Conservation (phyloP, 2,888 invertebrate species). For the Erebia palarica region DNA sequence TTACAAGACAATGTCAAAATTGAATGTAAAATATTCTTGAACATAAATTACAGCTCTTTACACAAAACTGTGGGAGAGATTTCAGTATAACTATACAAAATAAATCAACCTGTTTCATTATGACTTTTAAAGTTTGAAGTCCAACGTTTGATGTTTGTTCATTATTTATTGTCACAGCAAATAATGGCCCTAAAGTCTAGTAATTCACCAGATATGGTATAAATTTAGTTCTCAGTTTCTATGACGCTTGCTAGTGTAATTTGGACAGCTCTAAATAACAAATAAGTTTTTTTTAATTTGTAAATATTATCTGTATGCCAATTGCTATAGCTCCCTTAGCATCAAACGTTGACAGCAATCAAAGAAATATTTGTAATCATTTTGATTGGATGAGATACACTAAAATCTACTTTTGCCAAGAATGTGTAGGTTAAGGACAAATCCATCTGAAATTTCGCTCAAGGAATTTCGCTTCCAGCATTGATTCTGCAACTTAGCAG, state of each 20-base stretch:
- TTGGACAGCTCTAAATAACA: conserved; percentile 45
- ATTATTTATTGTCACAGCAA: background rate
- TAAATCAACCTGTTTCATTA: background rate
- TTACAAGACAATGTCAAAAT: too few relatives aligned
- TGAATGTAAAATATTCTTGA: too few relatives aligned
- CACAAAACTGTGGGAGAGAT: too few relatives aligned
- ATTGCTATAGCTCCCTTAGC: conserved; percentile 6
- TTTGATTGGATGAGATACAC: background rate
- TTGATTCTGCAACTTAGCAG: too few relatives aligned
- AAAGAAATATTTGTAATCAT: background rate
- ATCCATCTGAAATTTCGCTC: background rate
- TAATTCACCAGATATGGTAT: conserved; percentile 46
- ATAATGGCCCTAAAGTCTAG: conserved; percentile 15
- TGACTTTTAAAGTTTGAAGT: background rate
- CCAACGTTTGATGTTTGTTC: background rate
- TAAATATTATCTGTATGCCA: conserved; percentile 42
- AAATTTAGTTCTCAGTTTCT: conserved; percentile 57
- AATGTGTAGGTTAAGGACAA: background rate
- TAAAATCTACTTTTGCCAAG: background rate
- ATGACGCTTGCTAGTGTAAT: conserved; percentile 71
- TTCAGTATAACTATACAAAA: background rate
- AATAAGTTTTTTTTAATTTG: conserved; percentile 43
- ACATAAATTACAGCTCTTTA: too few relatives aligned
- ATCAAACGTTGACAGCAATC: background rate
- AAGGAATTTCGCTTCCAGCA: background rate